A percentile compares a stretch with the other conserved stretches of the same genome.
phyloP scores from a whole-genome alignment of 2,888 invertebrate species.

The Rhingia rostrata region DNA sequence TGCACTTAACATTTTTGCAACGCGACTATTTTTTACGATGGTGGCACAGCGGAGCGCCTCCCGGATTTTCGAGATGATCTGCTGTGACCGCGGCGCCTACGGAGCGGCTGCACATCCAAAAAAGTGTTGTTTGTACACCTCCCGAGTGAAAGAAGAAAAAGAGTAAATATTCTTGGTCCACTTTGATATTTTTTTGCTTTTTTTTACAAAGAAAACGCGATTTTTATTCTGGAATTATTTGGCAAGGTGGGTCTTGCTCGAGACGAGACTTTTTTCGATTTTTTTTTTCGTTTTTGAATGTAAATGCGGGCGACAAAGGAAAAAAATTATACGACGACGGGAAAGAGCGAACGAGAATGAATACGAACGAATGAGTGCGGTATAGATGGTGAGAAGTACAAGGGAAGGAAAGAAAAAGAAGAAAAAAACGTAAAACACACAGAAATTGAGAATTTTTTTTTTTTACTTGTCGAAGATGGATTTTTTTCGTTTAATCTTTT shows the following conservation, averaged over 20 bases:
- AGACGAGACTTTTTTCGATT: conserved; percentile 57
- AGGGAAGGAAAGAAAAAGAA: conserved; percentile 58
- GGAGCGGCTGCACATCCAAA: conserved; percentile 67
- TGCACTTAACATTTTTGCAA: conserved; percentile 67
- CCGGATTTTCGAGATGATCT: conserved; percentile 70
- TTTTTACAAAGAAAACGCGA: conserved; percentile 18
- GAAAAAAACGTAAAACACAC: conserved; percentile 71
- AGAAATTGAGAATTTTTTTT: conserved; percentile 64
- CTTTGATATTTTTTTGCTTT: conserved; percentile 9
- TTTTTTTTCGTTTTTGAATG: conserved; percentile 45
- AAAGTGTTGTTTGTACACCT: conserved; percentile 63
- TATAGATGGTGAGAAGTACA: conserved; percentile 47
- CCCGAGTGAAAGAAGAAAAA: conserved; percentile 31
- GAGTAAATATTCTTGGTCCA: conserved; percentile 10
- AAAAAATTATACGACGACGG: conserved; percentile 67
- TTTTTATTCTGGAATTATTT: conserved; percentile 64
- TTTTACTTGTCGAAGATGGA: conserved; percentile 58
- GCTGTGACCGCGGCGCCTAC: conserved; percentile 73
- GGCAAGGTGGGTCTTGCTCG: conserved; percentile 71
- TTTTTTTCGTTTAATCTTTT: conserved; percentile 29
- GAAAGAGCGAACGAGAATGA: conserved; percentile 69
- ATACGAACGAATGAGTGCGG: neutral
- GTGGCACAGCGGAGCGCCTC: conserved; percentile 73
- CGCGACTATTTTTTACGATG: conserved; percentile 42
- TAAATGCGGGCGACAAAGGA: conserved; percentile 74